Evolutionary conservation across 2,113 vertebrate species (phyloP), one percentile per base, ranked within the genome.

Genomic region (Campylomormyrus numenius): DNA sequence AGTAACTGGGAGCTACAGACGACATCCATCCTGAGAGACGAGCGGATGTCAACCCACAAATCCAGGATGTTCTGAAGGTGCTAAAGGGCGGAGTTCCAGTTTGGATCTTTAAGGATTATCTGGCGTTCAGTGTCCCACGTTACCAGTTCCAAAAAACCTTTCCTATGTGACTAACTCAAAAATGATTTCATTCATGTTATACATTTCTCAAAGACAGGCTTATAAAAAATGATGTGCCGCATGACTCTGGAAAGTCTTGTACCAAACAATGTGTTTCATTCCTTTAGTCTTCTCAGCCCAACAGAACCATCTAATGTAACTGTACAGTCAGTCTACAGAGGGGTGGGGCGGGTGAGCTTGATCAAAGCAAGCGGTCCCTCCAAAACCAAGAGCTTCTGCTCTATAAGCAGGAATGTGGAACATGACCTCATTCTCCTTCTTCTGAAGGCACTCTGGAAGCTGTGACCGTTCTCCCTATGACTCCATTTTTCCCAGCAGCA

Each of bases 241-340:
- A 8, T 19, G 13, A 80, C 15, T 80, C 35, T 19, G 74, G 74
- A 42, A 80, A 39, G 35, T 39, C 7, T 42, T 42, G 35, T 80
- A 80, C 35, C 74, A 42, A 80, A 80, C 74, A 19, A 80, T 80
- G 35, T 80, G 74, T 80, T 80, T 80, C 74, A 80, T 80, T 80
- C 13, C 35, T 80, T 80, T 42, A 80, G 74, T 42, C n/a, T 42
- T 42, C 3, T 39, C 5, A 80, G 74, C 0, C 15, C 74, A 19
- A 39, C 31, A 80, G 74, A 42, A 80, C 35, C 35, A 19, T 42
- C 35, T 19, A 80, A 42, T 39, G 31, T 80, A 80, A 42, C 35
- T 80, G 31, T 42, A 80, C 17, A 80, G 27, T 70, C 62, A 70
- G 10, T 70, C 62, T 27, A 70, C 10, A 11, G 62, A 70, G n/a